Evolutionary conservation across 2,797 vertebrate species (phyloP), one percentile per base, ranked within the genome.

Genomic region (Cygnus olor): DNA sequence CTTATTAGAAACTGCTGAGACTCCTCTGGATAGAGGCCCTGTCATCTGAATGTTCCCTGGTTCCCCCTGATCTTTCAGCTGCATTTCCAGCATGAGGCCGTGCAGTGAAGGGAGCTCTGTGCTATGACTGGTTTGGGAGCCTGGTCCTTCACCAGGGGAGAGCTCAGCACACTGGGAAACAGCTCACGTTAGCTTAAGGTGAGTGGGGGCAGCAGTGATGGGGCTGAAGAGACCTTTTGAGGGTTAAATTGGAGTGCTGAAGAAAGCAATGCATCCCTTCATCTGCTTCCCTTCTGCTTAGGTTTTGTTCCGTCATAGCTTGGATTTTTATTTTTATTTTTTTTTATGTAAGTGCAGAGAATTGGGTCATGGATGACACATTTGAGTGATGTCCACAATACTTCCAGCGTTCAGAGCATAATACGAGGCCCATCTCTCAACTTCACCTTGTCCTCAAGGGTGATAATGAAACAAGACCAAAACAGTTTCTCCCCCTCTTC

Each of bases 401-500:
- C 47, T 79, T 90, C 42, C 11, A 81, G 38, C 63, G 57, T 94
- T 91, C 77, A 76, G 63, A 91, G 76, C 54, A 69, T 51, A 89
- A 3, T 42, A 61, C 49, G 64, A 74, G 80, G 51, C 51, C 58
- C 42, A 40, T 93, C 79, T 89, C 70, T 92, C 80, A 61, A 34
- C 63, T 90, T 90, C 77, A 47, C 78, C 70, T 91, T 16, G 2
- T 44, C 65, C 77, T 96, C 70, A 69, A 60, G 68, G 27, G 24
- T 81, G 56, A 36, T 85, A 85, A 77, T n/a, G 32, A 82, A 91
- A 95, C 0, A 28, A 81, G 57, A 84, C 40, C 9, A 38, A 82
- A 95, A 73, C n/a, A 76, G 24, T 81, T 94, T 91, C 68, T 95
- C 71, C 53, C 65, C 34, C 20, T 86, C 38, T 68, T 94, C 71